phyloP scores from a whole-genome alignment of 2,888 invertebrate species.

The Dysmachus trigonus region DNA sequence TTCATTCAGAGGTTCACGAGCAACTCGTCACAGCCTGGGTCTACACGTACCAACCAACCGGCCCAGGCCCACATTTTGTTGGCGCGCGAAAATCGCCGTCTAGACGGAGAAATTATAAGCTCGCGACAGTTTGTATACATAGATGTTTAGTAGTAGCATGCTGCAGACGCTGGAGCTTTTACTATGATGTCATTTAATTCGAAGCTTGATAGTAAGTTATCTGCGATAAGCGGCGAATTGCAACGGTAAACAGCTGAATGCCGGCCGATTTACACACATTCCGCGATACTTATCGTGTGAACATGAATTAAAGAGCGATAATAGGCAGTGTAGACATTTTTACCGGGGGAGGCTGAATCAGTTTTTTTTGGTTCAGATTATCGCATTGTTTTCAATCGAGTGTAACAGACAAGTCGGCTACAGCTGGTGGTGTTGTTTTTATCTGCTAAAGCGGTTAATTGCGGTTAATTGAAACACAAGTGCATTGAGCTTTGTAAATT shows the following conservation, averaged over 20 bases:
- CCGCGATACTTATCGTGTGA: not conserved
- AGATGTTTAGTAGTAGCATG: not conserved
- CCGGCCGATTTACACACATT: not conserved
- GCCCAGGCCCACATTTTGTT: not conserved
- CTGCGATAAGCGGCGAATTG: not conserved
- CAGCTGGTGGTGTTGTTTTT: not conserved
- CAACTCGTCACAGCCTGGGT: not conserved
- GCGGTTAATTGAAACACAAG: not conserved
- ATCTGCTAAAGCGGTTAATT: not conserved
- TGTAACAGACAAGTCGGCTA: not conserved
- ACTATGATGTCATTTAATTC: constrained; percentile 26
- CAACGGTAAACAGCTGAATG: not conserved
- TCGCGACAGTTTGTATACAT: not conserved
- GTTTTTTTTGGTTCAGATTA: not conserved
- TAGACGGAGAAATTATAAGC: constrained; percentile 5
- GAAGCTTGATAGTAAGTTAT: not conserved
- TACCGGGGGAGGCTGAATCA: not conserved
- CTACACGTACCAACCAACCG: not conserved
- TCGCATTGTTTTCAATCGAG: not conserved
- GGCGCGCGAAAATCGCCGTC: not conserved
- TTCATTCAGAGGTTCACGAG: constrained; percentile 13
- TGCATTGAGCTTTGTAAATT: not conserved
- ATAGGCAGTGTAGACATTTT: not conserved
- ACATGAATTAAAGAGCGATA: not conserved
- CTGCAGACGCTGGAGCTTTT: not conserved